Evolutionary conservation across 1,140 invertebrate genomes (phyloP), one percentile per base, ranked within the genome.

Genomic region (Steinernema khuongi): DNA sequence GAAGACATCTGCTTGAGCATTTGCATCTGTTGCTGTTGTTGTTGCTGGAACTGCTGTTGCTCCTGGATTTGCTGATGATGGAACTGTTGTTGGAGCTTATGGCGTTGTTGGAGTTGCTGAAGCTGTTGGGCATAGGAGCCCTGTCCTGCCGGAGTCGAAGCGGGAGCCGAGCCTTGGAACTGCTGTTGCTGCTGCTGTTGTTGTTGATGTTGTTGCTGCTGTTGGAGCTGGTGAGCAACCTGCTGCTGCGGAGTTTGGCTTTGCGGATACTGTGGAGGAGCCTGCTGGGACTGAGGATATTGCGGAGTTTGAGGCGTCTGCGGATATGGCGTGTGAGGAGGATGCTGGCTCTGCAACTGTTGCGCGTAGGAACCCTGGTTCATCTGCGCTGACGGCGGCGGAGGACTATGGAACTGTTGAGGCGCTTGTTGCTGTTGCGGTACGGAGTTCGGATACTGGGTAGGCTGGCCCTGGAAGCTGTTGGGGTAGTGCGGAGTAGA

Each of bases 341-440:
- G 72, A 33, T 68, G 33, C 19, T 67, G 72, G 33, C 33, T 30
- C 36, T 73, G 71, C 7, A 14, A 31, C 26, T 29, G 71, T 66
- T 72, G 71, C 44, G 26, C 31, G 28, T 22, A 41, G 30, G 36
- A 41, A 14, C 31, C 29, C 11, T 70, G 69, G 29, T 50, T 70
- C 69, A 70, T 70, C 69, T n/a, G n/a, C n/a, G n/a, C n/a, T n/a
- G n/a, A n/a, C n/a, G n/a, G n/a, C n/a, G 60, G 44, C 60, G 44
- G 69, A 43, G 69, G 41, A 44, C 60, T 70, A 28, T 36, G 36
- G 60, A 50, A 44, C 36, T 73, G 72, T 73, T 73, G 70, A 29
- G n/a, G n/a, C n/a, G n/a, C 19, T 72, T 72, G 71, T 66, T 72
- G 72, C 22, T 70, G 50, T 26, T 7, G 11, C 19, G 50, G 22